Evolutionary conservation across 1,140 invertebrate species (phyloP).

Genomic region (Phocides pigmalion): DNA sequence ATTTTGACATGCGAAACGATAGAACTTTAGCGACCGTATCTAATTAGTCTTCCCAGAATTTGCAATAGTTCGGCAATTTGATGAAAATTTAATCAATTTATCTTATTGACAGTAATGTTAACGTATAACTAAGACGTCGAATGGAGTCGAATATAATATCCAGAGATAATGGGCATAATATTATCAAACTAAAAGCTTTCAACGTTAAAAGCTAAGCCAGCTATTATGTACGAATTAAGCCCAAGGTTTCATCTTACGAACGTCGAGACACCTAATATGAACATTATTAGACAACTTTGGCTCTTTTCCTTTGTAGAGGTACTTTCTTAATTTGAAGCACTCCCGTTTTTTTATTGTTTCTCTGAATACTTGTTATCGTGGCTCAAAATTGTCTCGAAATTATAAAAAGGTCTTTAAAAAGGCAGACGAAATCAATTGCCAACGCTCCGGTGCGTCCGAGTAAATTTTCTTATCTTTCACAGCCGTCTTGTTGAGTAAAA

Average conservation of each 20-base stretch:
- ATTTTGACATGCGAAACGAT: slow-evolving; percentile 15
- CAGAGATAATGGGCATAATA: slow-evolving; percentile 15
- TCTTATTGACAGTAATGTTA: slow-evolving; percentile 18
- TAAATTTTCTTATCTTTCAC: slow-evolving; percentile 34
- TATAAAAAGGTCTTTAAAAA: slow-evolving; percentile 28
- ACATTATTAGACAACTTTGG: slow-evolving; percentile 18
- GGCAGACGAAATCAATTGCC: slow-evolving; percentile 41
- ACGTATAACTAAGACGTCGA: not conserved
- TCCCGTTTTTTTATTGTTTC: slow-evolving; percentile 14
- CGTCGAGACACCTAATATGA: slow-evolving; percentile 13
- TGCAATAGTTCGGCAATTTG: not conserved
- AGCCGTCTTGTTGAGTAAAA: slow-evolving; percentile 21
- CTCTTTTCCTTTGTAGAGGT: not conserved
- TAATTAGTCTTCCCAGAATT: slow-evolving; percentile 24
- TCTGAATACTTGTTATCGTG: slow-evolving; percentile 19
- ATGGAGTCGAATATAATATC: slow-evolving; percentile 1
- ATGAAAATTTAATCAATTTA: slow-evolving; percentile 24
- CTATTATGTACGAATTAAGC: slow-evolving; percentile 11
- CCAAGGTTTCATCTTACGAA: slow-evolving; percentile 12
- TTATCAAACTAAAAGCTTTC: slow-evolving; percentile 24
- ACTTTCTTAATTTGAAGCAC: slow-evolving; percentile 15
- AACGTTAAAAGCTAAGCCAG: slow-evolving; percentile 19
- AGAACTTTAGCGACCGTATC: slow-evolving; percentile 17
- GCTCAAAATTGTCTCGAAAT: slow-evolving; percentile 29
- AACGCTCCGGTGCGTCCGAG: slow-evolving; percentile 41